phyloP scores from a whole-genome alignment of 92 coral and sea anemone species.

The Paragorgia papillata region DNA sequence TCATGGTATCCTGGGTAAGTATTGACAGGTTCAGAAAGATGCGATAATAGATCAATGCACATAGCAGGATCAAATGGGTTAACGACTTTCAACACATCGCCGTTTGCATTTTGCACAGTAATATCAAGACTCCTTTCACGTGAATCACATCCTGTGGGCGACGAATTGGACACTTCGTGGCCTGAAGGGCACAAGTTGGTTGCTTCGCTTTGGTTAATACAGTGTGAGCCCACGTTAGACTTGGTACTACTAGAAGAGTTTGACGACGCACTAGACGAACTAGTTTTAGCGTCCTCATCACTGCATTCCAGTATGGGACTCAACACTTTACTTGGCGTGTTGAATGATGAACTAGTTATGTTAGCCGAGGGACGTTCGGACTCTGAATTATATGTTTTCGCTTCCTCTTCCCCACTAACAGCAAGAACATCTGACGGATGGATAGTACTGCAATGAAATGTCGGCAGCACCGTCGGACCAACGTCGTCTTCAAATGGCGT shows the following conservation, averaged over 20 bases:
- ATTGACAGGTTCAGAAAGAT: slow-evolving; percentile 55
- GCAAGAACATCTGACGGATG: slow-evolving; percentile 46
- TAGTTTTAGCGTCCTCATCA: slow-evolving; percentile 77
- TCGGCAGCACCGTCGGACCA: slow-evolving; percentile 65
- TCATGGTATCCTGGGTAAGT: slow-evolving; percentile 65
- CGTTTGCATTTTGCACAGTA: slow-evolving; percentile 37
- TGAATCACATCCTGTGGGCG: not conserved
- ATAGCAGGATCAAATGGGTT: slow-evolving; percentile 87
- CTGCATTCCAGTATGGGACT: slow-evolving; percentile 96
- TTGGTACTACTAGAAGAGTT: slow-evolving; percentile 47
- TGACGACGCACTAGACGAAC: slow-evolving; percentile 61
- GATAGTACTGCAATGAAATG: slow-evolving; percentile 74
- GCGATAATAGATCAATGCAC: slow-evolving; percentile 44
- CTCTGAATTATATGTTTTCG: not conserved
- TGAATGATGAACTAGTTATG: slow-evolving; percentile 16
- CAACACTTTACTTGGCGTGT: slow-evolving; percentile 75
- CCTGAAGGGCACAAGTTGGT: no score
- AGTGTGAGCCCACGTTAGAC: slow-evolving; percentile 33
- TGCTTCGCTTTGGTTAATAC: not conserved
- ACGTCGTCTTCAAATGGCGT: slow-evolving; percentile 71
- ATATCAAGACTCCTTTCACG: slow-evolving; percentile 41
- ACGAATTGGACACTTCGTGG: not conserved
- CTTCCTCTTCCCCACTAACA: not conserved
- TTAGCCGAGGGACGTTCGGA: not conserved
- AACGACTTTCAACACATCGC: slow-evolving; percentile 60